phyloP scores from a whole-genome alignment of 64 coral and sea anemone genomes.

The Stichodactyla helianthus region DNA sequence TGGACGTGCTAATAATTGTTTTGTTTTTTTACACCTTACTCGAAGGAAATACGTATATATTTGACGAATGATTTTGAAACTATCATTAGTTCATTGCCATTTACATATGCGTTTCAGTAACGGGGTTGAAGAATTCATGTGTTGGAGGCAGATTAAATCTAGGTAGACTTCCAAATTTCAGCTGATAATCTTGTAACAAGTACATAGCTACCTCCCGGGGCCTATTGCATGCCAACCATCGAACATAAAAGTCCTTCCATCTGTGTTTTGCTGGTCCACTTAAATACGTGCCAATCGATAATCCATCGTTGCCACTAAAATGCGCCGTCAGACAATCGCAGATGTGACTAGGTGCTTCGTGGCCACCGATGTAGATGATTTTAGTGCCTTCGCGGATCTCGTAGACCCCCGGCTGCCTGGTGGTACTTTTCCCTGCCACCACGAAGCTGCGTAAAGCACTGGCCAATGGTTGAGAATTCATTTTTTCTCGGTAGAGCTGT shows the following conservation, averaged over 20 bases:
- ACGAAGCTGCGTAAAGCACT: conserved; percentile 76
- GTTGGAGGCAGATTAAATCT: conserved; percentile 64
- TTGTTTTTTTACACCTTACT: too few species aligned
- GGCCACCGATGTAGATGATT: conserved; percentile 87
- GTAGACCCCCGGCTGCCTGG: conserved; percentile 72
- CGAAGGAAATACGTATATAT: too few species aligned
- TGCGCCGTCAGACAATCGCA: conserved; percentile 78
- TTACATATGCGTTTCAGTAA: neutral
- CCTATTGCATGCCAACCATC: conserved; percentile 66
- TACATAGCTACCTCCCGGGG: conserved; percentile 79
- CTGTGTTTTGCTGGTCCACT: conserved; percentile 62
- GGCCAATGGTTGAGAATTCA: conserved; percentile 49
- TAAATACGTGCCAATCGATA: conserved; percentile 70
- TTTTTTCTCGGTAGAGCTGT: conserved; percentile 52
- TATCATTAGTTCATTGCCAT: too few species aligned
- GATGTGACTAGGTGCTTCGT: conserved; percentile 56
- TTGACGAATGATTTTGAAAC: too few species aligned
- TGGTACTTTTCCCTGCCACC: conserved; percentile 35
- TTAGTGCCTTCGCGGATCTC: conserved; percentile 63
- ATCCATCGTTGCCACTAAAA: conserved; percentile 89
- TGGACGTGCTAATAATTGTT: too few species aligned
- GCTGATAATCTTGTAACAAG: conserved; percentile 73
- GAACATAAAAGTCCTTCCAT: conserved; percentile 75
- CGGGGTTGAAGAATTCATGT: neutral
- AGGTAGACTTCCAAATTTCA: conserved; percentile 58